Percentiles rank a stretch among this genome's conserved stretches.
Evolutionary conservation across 2,888 invertebrate species (phyloP).

Genomic region (Ischnus inquisitorius): DNA sequence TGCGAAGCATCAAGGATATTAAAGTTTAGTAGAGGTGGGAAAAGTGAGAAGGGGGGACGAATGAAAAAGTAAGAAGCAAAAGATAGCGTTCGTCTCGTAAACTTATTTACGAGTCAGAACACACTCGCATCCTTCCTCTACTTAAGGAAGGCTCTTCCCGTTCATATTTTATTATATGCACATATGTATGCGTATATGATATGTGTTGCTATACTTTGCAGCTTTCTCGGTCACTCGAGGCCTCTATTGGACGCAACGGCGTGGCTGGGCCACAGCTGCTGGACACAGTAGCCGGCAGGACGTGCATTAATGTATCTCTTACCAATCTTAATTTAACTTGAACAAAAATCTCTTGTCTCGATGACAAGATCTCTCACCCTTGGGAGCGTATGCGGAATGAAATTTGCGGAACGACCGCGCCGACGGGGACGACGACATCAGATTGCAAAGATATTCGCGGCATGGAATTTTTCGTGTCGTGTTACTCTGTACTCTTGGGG

Average conservation of each 20-base stretch:
- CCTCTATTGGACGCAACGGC: slow-evolving; percentile 36
- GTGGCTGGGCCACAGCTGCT: slow-evolving; percentile 50
- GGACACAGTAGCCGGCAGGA: slow-evolving; percentile 63
- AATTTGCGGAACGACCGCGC: not conserved
- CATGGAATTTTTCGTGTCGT: no score
- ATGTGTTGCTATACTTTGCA: slow-evolving; percentile 52
- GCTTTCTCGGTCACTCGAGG: slow-evolving; percentile 48
- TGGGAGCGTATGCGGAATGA: not conserved
- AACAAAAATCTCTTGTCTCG: slow-evolving; percentile 62
- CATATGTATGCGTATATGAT: slow-evolving; percentile 32
- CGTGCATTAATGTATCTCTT: slow-evolving; percentile 64
- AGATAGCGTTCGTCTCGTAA: slow-evolving; percentile 51
- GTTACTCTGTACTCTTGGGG: no score
- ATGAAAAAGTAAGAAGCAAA: slow-evolving; percentile 36
- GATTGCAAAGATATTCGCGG: not conserved
- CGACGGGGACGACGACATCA: not conserved
- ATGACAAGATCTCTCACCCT: slow-evolving; percentile 52
- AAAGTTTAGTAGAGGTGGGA: slow-evolving; percentile 1
- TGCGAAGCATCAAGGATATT: not conserved
- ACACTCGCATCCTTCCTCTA: slow-evolving; percentile 29
- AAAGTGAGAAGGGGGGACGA: slow-evolving; percentile 1
- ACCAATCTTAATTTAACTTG: slow-evolving; percentile 62
- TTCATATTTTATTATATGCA: slow-evolving; percentile 39
- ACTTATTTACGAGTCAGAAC: slow-evolving; percentile 46
- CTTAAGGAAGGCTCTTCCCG: slow-evolving; percentile 25